Conservation (phyloP, 2,888 invertebrate species). For the Pyrochroa serraticornis region DNA sequence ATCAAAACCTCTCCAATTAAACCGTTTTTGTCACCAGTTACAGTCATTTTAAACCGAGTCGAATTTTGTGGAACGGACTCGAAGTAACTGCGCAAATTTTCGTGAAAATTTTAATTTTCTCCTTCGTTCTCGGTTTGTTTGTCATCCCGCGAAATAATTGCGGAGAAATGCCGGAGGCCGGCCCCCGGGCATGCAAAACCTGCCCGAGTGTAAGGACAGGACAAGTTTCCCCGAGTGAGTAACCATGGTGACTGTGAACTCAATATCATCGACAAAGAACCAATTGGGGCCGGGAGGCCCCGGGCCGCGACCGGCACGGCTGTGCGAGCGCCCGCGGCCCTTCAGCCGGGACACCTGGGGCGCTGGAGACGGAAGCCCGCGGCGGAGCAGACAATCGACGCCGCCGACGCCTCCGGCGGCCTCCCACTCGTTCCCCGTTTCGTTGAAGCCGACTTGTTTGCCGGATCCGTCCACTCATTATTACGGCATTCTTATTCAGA, state of each 20-base stretch:
- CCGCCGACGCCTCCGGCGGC: conserved; percentile 40
- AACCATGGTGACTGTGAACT: conserved; percentile 52
- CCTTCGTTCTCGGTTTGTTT: background rate
- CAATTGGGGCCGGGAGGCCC: conserved; percentile 43
- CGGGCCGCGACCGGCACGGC: conserved; percentile 36
- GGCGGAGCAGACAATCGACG: conserved; percentile 47
- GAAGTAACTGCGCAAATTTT: too few species aligned
- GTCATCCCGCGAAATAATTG: conserved; percentile 24
- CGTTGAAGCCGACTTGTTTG: conserved; percentile 31
- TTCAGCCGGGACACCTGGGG: conserved; percentile 46
- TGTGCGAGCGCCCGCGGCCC: conserved; percentile 40
- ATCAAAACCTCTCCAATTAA: too few species aligned
- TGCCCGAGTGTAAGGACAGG: conserved; percentile 27
- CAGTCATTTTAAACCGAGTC: too few species aligned
- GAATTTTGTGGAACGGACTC: too few species aligned
- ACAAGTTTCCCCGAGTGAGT: conserved; percentile 43
- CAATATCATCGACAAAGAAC: conserved; percentile 54
- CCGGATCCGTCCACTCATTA: conserved; percentile 40
- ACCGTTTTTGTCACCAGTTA: too few species aligned
- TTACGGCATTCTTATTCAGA: conserved; percentile 41
- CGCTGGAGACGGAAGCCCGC: conserved; percentile 44
- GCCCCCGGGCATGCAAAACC: conserved; percentile 26
- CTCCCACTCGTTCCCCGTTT: conserved; percentile 10
- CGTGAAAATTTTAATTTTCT: too few species aligned
- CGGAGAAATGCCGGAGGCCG: conserved; percentile 3